Evolutionary conservation across 2,888 invertebrate genomes (phyloP).

Genomic region (Sisyra nigra): DNA sequence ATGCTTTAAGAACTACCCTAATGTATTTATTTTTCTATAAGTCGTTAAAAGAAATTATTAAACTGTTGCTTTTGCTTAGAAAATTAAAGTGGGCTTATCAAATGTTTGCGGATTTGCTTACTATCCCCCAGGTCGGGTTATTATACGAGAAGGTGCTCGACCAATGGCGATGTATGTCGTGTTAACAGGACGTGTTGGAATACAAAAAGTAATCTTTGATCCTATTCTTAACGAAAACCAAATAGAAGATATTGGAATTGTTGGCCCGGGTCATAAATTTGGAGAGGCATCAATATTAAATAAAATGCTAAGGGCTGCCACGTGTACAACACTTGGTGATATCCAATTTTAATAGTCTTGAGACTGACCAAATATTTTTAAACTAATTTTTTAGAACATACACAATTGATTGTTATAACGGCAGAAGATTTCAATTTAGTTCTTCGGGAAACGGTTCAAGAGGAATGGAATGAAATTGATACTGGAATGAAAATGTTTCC

Average conservation of each 20-base stretch:
- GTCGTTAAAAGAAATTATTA: slow-evolving; percentile 14
- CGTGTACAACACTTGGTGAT: slow-evolving; percentile 38
- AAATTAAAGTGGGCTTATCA: slow-evolving; percentile 42
- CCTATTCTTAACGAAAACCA: slow-evolving; percentile 29
- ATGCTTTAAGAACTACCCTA: slow-evolving; percentile 42
- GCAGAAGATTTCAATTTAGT: slow-evolving; percentile 44
- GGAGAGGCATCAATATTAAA: slow-evolving; percentile 50
- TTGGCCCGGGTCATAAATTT: slow-evolving; percentile 43
- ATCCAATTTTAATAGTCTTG: background rate
- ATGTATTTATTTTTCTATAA: too few relatives aligned
- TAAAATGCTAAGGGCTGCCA: slow-evolving; percentile 40
- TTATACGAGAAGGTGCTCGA: slow-evolving; percentile 43
- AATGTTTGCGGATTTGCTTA: slow-evolving; percentile 43
- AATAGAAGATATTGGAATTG: slow-evolving; percentile 32
- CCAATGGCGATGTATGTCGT: slow-evolving; percentile 48
- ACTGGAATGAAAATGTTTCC: slow-evolving; percentile 41
- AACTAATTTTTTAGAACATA: slow-evolving; percentile 25
- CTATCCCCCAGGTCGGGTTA: slow-evolving; percentile 35
- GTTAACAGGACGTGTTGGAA: slow-evolving; percentile 37
- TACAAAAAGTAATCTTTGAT: slow-evolving; percentile 35
- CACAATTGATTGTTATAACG: slow-evolving; percentile 45
- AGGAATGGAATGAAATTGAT: slow-evolving; percentile 43
- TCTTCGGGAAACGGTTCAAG: slow-evolving; percentile 37
- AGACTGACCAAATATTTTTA: too few relatives aligned
- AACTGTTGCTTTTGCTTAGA: slow-evolving; percentile 23